Percentiles rank a stretch among this genome's conserved stretches.
These are phyloP conservation scores for Psilopsiagon aurifrons DNA, from an alignment of 2,113 vertebrate genomes.

Conservation along the genomic window DNA sequence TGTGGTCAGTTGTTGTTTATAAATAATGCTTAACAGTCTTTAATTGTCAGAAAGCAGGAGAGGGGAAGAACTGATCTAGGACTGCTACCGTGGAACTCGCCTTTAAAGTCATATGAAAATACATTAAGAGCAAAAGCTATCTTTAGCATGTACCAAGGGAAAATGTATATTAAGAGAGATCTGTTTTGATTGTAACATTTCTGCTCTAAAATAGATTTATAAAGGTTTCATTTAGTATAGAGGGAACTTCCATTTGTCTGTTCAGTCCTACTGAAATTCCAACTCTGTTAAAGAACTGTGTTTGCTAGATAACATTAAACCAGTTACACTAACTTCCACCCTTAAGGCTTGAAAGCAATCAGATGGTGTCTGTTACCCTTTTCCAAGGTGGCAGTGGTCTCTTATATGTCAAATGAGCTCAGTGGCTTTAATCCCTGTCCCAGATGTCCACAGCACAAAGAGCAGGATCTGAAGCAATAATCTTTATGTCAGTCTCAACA, in stretches of 20 bases:
- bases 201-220: not conserved
- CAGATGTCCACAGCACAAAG: slow-evolving; percentile 42
- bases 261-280: not conserved
- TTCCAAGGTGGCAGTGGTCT: slow-evolving; percentile 17
- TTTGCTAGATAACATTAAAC: not conserved
- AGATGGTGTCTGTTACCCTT: slow-evolving; percentile 35
- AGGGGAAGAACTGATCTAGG: not conserved
- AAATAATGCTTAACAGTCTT: not conserved
- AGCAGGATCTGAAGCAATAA: slow-evolving; percentile 48
- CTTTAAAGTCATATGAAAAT: slow-evolving; percentile 19
- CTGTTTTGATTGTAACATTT: not conserved
- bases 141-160: not conserved
- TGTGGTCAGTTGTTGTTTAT: not conserved
- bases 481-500: slow-evolving; percentile 46
- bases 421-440: slow-evolving; percentile 45
- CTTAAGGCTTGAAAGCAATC: slow-evolving; percentile 19
- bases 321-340: not conserved
- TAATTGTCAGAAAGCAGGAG: not conserved
- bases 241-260: not conserved
- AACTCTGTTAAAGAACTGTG: not conserved
- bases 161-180: not conserved
- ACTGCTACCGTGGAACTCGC: not conserved
- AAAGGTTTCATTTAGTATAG: not conserved
- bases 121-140: slow-evolving; percentile 5
- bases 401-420: slow-evolving; percentile 25